Evolutionary conservation across 2,797 vertebrate genomes (phyloP).

Genomic region (Cossypha niveicapilla): DNA sequence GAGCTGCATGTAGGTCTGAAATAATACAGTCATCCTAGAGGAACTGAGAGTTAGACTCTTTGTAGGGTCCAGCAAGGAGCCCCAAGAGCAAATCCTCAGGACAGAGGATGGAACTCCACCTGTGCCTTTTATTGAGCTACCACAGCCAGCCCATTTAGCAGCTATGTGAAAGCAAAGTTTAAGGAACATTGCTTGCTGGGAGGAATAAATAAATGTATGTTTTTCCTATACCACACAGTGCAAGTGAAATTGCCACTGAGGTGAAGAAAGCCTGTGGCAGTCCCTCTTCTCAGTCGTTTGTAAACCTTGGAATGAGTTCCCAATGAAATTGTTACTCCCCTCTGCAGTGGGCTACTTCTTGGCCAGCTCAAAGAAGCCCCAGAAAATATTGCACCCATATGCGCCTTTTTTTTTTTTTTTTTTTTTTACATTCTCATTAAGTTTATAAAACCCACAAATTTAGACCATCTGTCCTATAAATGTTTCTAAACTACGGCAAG

Average conservation of each 20-base stretch:
- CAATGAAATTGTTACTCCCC: slow-evolving; percentile 25
- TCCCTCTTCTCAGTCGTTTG: not conserved
- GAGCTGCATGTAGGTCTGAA: not conserved
- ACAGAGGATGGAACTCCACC: not conserved
- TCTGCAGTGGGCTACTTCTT: slow-evolving; percentile 58
- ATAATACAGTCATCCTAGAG: not conserved
- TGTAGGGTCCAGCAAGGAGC: not conserved
- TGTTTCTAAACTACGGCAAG: slow-evolving; percentile 68
- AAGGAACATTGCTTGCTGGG: not conserved
- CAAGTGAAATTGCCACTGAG: slow-evolving; percentile 8
- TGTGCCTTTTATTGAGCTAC: not conserved
- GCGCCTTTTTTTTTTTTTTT: not conserved
- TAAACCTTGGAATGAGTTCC: slow-evolving; percentile 16
- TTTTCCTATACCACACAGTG: not conserved
- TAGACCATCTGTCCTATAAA: slow-evolving; percentile 71
- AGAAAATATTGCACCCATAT: slow-evolving; percentile 64
- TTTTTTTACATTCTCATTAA: slow-evolving; percentile 65
- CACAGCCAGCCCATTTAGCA: not conserved
- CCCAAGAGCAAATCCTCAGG: not conserved
- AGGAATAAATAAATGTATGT: not conserved
- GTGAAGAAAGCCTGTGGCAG: slow-evolving; percentile 5
- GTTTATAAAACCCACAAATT: slow-evolving; percentile 71
- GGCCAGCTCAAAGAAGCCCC: slow-evolving; percentile 42
- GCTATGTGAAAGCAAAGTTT: not conserved
- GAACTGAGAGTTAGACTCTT: not conserved